These are phyloP conservation scores for Tangara arthus DNA, from an alignment of 2,797 vertebrate species.

Conservation along the genomic window DNA sequence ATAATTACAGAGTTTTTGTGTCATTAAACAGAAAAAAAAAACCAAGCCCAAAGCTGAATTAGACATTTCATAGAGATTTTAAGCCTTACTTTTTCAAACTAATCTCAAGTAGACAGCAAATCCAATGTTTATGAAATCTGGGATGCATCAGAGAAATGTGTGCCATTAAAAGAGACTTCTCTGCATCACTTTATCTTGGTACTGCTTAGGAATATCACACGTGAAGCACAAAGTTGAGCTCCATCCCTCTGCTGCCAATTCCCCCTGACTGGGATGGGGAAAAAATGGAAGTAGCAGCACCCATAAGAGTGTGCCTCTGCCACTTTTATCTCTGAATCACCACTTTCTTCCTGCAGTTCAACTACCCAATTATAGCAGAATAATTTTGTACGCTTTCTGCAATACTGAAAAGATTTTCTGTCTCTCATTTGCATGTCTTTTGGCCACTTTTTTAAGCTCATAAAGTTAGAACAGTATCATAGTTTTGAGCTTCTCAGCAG, in stretches of 20 bases:
- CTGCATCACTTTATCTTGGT: not conserved
- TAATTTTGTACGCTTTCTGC: conserved; percentile 9
- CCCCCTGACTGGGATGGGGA: not conserved
- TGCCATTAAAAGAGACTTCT: not conserved
- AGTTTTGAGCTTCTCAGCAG: conserved; percentile 12
- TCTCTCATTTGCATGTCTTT: conserved; percentile 43
- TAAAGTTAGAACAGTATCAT: conserved; percentile 28
- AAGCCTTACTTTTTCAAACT: not conserved
- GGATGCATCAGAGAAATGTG: not conserved
- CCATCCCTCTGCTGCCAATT: not conserved
- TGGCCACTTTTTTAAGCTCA: conserved; percentile 11
- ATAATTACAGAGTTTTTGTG: not conserved
- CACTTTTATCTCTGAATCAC: conserved; percentile 40
- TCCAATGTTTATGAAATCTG: not conserved
- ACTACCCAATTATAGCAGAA: not conserved
- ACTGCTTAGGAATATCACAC: not conserved
- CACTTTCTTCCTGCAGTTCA: conserved; percentile 24
- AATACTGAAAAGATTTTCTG: not conserved
- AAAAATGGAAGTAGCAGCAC: not conserved
- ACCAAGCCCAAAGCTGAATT: not conserved
- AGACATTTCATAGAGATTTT: not conserved
- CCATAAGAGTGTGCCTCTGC: not conserved
- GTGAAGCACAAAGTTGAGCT: not conserved
- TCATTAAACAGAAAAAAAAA: not conserved
- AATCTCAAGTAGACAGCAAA: not conserved